Evolutionary conservation across 1,140 invertebrate species (phyloP).

Genomic region (Aphelenchoides besseyi): DNA sequence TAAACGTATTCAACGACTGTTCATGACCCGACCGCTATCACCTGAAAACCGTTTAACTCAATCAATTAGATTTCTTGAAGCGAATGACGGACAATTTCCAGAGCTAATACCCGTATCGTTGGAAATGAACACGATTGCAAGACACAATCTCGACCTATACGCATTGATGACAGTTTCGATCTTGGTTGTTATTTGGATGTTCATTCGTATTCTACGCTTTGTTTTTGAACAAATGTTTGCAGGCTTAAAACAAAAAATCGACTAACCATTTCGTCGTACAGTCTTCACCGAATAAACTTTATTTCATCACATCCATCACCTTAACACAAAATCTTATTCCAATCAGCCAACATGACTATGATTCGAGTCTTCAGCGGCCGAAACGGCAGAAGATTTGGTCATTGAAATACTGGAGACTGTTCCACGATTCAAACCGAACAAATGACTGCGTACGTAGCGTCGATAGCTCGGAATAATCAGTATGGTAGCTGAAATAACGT

Average conservation of each 20-base stretch:
- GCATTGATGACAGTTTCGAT: no score
- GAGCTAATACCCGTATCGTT: constrained; percentile 26
- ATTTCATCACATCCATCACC: no score
- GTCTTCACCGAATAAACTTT: no score
- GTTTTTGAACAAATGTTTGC: no score
- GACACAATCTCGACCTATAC: constrained; percentile 28
- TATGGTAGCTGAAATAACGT: neutral
- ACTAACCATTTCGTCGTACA: neutral
- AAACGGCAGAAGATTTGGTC: neutral
- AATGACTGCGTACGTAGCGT: neutral
- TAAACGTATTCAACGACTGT: constrained; percentile 16
- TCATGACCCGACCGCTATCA: constrained; percentile 31
- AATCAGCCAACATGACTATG: no score
- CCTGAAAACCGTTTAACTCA: constrained; percentile 34
- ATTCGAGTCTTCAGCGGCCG: neutral
- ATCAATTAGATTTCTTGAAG: constrained; percentile 32
- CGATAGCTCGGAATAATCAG: neutral
- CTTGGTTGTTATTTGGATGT: no score
- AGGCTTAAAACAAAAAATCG: neutral
- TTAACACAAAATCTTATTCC: no score
- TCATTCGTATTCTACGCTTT: no score
- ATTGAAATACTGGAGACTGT: neutral
- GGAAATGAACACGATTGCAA: neutral
- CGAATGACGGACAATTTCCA: constrained; percentile 32
- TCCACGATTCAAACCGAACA: neutral